phyloP scores from a whole-genome alignment of 2,797 vertebrate species.

The Lepilemur ruficaudatus region DNA sequence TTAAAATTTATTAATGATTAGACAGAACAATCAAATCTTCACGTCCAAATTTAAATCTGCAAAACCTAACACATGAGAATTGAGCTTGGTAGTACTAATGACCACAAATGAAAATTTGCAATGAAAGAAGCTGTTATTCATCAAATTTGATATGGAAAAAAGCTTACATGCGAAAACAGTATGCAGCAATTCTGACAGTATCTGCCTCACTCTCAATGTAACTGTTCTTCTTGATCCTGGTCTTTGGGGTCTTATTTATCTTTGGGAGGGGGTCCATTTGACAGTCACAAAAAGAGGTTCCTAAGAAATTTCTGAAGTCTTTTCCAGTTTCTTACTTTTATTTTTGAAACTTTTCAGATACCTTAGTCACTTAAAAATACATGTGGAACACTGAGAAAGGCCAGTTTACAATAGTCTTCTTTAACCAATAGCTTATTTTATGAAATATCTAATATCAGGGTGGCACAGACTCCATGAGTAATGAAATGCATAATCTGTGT shows the following conservation, averaged over 20 bases:
- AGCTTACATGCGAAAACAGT: neutral
- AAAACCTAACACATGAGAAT: neutral
- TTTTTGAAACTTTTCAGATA: constrained; percentile 30
- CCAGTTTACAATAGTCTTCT: neutral
- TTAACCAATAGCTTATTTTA: constrained; percentile 29
- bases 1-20: neutral
- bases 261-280: neutral
- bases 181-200: neutral
- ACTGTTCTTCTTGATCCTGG: neutral
- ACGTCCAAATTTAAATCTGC: neutral
- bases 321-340: neutral
- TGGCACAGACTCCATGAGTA: neutral
- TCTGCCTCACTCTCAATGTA: neutral
- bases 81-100: neutral
- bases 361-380: neutral
- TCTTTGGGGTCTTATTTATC: neutral
- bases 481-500: neutral
- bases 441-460: neutral
- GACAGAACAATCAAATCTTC: neutral
- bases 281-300: neutral
- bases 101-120: neutral
- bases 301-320: constrained; percentile 31
- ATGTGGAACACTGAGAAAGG: neutral
- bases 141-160: neutral
- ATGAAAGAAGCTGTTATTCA: neutral